phyloP scores from a whole-genome alignment of 2,888 invertebrate genomes.

The Mayetiola destructor region DNA sequence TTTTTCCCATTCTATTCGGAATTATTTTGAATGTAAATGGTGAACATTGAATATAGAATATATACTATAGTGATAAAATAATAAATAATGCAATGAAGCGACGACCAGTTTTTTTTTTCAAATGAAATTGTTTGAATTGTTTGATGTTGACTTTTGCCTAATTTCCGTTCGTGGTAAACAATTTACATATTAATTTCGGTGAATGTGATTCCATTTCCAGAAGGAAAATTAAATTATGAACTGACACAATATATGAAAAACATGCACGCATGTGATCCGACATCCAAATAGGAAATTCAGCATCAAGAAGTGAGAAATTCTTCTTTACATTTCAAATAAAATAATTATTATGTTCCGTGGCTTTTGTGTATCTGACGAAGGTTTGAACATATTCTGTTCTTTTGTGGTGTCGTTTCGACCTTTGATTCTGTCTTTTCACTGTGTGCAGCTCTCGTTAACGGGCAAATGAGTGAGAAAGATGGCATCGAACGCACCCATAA shows the following conservation, averaged over 20 bases:
- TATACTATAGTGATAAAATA: no score
- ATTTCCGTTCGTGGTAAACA: not conserved
- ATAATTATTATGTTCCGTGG: not conserved
- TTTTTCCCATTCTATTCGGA: not conserved
- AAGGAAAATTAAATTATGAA: conserved; percentile 4
- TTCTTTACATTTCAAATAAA: not conserved
- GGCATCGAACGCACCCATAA: not conserved
- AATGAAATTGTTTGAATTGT: conserved; percentile 5
- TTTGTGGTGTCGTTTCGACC: not conserved
- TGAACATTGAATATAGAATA: no score
- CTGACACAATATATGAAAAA: no score
- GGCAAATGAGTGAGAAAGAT: no score
- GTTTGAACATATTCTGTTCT: not conserved
- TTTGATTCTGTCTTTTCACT: not conserved
- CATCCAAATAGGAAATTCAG: not conserved
- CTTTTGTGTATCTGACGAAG: not conserved
- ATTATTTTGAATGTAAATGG: no score
- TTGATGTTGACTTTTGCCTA: not conserved
- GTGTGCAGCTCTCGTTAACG: not conserved
- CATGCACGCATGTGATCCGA: not conserved
- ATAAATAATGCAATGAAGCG: no score
- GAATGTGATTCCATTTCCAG: no score
- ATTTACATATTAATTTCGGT: conserved; percentile 6
- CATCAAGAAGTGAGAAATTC: not conserved
- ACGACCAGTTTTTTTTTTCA: no score